A percentile compares a stretch with the other conserved stretches of the same genome.
These are phyloP conservation scores for Epinotia demarniana DNA, from an alignment of 2,888 invertebrate genomes.

Conservation along the genomic window DNA sequence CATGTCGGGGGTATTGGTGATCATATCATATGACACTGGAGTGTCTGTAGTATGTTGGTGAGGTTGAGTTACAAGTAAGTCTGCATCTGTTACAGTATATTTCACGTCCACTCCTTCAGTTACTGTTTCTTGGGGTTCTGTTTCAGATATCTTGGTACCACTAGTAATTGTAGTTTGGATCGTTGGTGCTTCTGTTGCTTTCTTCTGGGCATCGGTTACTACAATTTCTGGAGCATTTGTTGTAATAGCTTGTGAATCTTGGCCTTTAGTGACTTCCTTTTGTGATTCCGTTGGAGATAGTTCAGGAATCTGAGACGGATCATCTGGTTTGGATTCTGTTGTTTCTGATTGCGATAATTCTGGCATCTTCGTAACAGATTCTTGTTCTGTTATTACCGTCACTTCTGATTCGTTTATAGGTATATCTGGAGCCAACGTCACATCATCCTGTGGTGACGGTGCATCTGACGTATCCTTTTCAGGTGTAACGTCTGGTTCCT, in stretches of 20 bases:
- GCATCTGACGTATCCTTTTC: not conserved
- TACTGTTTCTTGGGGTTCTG: slow-evolving; percentile 9
- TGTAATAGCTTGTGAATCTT: slow-evolving; percentile 11
- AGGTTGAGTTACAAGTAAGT: slow-evolving; percentile 12
- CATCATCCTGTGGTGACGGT: not conserved
- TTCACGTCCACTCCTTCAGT: slow-evolving; percentile 40
- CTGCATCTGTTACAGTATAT: slow-evolving; percentile 9
- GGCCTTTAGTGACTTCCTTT: slow-evolving; percentile 9
- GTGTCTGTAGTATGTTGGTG: slow-evolving; percentile 33
- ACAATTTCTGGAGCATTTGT: slow-evolving; percentile 2
- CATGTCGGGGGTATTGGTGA: not conserved
- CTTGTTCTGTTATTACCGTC: slow-evolving; percentile 35
- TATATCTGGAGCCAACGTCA: slow-evolving; percentile 24
- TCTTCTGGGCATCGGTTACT: not conserved
- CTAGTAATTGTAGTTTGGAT: slow-evolving; percentile 1
- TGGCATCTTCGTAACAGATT: slow-evolving; percentile 8
- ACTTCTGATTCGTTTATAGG: slow-evolving; percentile 26
- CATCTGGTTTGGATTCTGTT: slow-evolving; percentile 18
- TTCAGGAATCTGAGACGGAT: slow-evolving; percentile 12
- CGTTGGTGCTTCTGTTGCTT: slow-evolving; percentile 4
- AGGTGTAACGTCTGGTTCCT: not conserved
- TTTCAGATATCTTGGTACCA: slow-evolving; percentile 2
- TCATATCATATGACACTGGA: slow-evolving; percentile 26
- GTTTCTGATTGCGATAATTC: slow-evolving; percentile 6
- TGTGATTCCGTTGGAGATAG: slow-evolving; percentile 6